phyloP scores from a whole-genome alignment of 1,140 invertebrate genomes.

The Apocrypta bakeri region DNA sequence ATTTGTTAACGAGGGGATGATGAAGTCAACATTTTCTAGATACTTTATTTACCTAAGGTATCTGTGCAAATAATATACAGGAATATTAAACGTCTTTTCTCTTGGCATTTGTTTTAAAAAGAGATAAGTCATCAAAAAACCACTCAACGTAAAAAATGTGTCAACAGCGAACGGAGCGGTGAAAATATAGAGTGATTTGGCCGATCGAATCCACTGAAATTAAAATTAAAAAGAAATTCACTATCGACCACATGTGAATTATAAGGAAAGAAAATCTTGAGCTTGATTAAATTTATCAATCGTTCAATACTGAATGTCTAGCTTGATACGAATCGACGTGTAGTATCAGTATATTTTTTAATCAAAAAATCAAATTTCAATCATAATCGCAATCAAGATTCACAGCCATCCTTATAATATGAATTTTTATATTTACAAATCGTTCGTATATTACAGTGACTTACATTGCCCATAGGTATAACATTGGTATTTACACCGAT shows the following conservation, averaged over 20 bases:
- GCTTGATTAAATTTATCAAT: background rate
- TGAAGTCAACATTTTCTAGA: too few species aligned
- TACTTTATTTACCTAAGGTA: background rate
- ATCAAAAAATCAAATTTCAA: too few species aligned
- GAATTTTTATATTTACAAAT: too few species aligned
- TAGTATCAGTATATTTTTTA: too few species aligned
- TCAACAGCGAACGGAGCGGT: conserved; percentile 73
- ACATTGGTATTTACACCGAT: background rate
- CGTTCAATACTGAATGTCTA: background rate
- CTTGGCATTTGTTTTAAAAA: conserved; percentile 39
- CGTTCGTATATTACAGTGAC: background rate
- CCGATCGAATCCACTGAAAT: conserved; percentile 65
- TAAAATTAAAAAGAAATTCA: background rate
- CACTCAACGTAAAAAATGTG: conserved; percentile 77
- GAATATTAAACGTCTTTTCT: background rate
- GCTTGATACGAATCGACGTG: background rate
- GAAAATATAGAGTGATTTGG: conserved; percentile 61
- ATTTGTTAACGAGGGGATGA: background rate
- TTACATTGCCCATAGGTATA: background rate
- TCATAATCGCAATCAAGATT: too few species aligned
- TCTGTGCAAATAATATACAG: background rate
- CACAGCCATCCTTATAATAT: too few species aligned
- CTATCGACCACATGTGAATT: background rate
- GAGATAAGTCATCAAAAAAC: conserved; percentile 75
- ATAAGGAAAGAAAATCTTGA: background rate